A percentile compares a stretch with the other conserved stretches of the same genome.
These are phyloP conservation scores for Peribatodes rhomboidaria DNA, from an alignment of 2,888 invertebrate genomes.

Conservation along the genomic window DNA sequence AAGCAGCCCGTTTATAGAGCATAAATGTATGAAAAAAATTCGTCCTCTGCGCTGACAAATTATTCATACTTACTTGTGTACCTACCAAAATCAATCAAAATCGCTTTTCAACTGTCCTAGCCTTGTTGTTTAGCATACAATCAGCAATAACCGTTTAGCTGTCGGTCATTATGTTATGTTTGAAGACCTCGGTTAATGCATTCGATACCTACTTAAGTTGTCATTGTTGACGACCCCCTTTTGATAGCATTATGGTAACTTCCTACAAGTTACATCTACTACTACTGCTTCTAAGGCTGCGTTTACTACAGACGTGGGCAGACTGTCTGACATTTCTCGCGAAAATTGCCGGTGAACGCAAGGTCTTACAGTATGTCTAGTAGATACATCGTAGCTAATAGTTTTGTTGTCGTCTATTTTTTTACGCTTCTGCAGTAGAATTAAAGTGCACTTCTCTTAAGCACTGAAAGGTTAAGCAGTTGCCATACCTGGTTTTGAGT, in stretches of 20 bases:
- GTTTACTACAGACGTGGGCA: too few species aligned
- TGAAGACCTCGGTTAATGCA: constrained; percentile 31
- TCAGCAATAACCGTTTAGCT: constrained; percentile 49
- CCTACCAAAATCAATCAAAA: constrained; percentile 44
- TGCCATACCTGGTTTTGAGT: too few species aligned
- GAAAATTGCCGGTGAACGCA: too few species aligned
- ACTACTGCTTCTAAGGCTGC: too few species aligned
- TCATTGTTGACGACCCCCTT: constrained; percentile 1
- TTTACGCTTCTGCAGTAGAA: too few species aligned
- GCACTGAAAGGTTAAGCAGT: too few species aligned
- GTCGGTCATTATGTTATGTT: constrained; percentile 30
- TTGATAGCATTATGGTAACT: not conserved
- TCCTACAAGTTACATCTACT: not conserved
- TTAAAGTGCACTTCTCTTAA: too few species aligned
- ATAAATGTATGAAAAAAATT: not conserved
- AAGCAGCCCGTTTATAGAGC: not conserved
- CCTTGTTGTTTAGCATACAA: constrained; percentile 54
- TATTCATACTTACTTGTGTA: too few species aligned
- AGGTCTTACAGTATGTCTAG: too few species aligned
- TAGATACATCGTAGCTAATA: too few species aligned
- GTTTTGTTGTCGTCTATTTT: too few species aligned
- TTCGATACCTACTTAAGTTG: constrained; percentile 14
- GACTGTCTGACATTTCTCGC: too few species aligned
- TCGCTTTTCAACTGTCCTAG: constrained; percentile 25
- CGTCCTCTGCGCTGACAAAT: constrained; percentile 21